Evolutionary conservation across 2,113 vertebrate species (phyloP).

Genomic region (Sterrhoptilus dennistouni): DNA sequence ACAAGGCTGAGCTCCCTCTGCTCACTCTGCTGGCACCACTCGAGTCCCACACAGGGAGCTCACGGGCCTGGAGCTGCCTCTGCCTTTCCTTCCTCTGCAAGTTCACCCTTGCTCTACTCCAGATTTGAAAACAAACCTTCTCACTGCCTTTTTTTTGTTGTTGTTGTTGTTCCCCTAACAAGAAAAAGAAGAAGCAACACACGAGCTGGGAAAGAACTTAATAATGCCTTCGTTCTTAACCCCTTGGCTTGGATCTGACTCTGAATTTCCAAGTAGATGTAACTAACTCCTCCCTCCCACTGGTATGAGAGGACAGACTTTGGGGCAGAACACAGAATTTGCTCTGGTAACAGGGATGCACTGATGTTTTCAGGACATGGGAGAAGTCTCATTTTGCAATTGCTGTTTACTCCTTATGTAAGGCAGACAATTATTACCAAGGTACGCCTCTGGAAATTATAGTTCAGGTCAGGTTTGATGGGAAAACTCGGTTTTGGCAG

Average conservation of each 20-base stretch:
- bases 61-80: background rate
- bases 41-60: background rate
- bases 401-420: background rate
- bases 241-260: background rate
- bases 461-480: background rate
- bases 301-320: background rate
- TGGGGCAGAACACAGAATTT: background rate
- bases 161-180: background rate
- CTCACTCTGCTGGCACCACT: background rate
- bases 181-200: background rate
- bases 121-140: background rate
- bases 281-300: background rate
- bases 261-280: background rate
- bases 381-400: background rate
- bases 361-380: background rate
- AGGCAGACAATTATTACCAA: background rate
- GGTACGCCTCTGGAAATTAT: background rate
- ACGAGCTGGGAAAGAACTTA: background rate
- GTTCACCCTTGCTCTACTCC: background rate
- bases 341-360: background rate
- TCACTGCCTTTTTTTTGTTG: background rate
- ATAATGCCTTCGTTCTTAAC: accelerated
- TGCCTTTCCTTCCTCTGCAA: background rate
- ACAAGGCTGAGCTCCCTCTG: background rate
- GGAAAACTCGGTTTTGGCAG: background rate